These are phyloP conservation scores for Oreochromis aureus DNA, from an alignment of 2,113 vertebrate genomes.

Conservation along the genomic window DNA sequence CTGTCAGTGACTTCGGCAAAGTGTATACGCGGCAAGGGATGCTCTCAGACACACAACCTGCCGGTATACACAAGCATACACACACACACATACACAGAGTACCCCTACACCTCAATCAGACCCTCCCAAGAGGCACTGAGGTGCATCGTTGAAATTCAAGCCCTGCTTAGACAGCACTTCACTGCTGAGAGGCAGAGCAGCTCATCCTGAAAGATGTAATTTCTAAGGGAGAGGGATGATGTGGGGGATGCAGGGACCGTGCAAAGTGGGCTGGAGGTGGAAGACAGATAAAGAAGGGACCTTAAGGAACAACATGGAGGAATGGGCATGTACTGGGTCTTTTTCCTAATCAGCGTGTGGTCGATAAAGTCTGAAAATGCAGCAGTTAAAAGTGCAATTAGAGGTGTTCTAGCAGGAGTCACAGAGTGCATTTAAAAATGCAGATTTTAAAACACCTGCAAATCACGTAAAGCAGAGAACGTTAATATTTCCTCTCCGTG, in stretches of 20 bases:
- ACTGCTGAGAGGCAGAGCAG: constrained; percentile 21
- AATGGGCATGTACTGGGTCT: not conserved
- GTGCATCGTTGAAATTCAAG: constrained; percentile 59
- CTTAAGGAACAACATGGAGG: not conserved
- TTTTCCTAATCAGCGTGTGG: not conserved
- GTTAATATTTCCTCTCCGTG: constrained; percentile 23
- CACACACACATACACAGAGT: not conserved
- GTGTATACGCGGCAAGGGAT: not conserved
- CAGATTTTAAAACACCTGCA: not conserved
- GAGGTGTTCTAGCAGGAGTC: not conserved
- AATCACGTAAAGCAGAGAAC: not conserved
- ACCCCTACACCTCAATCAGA: constrained; percentile 38
- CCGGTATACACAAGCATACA: not conserved
- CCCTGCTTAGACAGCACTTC: constrained; percentile 19
- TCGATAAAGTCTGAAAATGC: not conserved
- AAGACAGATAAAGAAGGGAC: constrained; percentile 11
- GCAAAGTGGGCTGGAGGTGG: constrained; percentile 6
- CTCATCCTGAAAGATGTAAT: constrained; percentile 49
- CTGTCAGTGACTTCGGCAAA: constrained; percentile 20
- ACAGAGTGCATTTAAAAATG: not conserved
- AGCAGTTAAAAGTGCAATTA: not conserved
- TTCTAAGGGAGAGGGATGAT: constrained; percentile 16
- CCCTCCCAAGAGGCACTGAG: constrained; percentile 58
- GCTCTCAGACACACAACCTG: not conserved
- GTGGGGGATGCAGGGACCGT: constrained; percentile 10